A percentile compares a stretch with the other conserved stretches of the same genome.
phyloP scores from a whole-genome alignment of 1,140 invertebrate species.

The Andricus grossulariae region DNA sequence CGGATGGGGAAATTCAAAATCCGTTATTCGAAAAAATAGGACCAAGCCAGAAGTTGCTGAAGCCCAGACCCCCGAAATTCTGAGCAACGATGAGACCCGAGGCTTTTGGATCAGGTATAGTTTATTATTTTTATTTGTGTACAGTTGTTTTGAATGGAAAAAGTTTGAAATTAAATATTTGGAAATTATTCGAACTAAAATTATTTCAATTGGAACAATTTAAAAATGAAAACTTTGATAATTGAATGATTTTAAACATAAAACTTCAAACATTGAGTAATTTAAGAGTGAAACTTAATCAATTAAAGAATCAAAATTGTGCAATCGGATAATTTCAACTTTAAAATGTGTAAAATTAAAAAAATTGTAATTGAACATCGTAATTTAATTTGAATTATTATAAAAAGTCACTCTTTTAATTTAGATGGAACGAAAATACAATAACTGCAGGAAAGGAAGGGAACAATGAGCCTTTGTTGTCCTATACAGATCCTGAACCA shows the following conservation, averaged over 20 bases:
- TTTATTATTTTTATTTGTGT: slow-evolving; percentile 1
- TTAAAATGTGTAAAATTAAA: too few relatives aligned
- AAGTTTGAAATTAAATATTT: too few relatives aligned
- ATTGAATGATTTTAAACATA: too few relatives aligned
- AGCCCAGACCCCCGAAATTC: slow-evolving; percentile 82
- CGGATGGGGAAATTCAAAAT: slow-evolving; percentile 89
- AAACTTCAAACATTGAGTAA: too few relatives aligned
- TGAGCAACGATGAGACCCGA: slow-evolving; percentile 83
- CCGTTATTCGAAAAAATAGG: slow-evolving; percentile 87
- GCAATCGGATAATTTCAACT: too few relatives aligned
- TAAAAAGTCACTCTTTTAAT: not conserved
- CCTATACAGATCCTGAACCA: slow-evolving; percentile 81
- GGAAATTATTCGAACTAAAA: too few relatives aligned
- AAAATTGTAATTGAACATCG: too few relatives aligned
- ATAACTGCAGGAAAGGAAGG: slow-evolving; percentile 83
- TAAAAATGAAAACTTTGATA: too few relatives aligned
- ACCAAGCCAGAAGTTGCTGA: slow-evolving; percentile 87
- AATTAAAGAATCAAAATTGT: too few relatives aligned
- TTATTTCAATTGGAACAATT: too few relatives aligned
- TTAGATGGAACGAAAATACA: slow-evolving; percentile 81
- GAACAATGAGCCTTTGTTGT: slow-evolving; percentile 83
- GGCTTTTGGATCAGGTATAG: slow-evolving; percentile 85
- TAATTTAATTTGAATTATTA: not conserved
- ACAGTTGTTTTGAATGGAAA: not conserved
- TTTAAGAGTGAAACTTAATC: too few relatives aligned